These are phyloP conservation scores for Lypha dubia DNA, from an alignment of 2,888 invertebrate species.

Conservation along the genomic window DNA sequence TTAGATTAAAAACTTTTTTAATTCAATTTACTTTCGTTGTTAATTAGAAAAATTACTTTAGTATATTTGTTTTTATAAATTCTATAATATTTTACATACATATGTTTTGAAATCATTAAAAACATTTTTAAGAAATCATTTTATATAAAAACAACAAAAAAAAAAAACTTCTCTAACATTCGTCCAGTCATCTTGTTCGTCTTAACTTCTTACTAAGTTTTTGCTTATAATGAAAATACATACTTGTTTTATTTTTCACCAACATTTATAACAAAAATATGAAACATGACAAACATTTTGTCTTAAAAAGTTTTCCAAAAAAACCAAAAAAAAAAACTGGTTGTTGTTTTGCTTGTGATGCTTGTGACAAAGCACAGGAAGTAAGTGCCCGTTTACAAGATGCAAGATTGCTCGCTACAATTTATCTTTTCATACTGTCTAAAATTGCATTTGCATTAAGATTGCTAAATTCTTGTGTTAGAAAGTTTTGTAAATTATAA, in stretches of 20 bases:
- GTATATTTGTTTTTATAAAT: no score
- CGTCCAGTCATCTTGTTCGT: slow-evolving; percentile 8
- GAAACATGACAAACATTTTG: slow-evolving; percentile 70
- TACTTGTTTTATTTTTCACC: slow-evolving; percentile 17
- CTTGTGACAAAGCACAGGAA: slow-evolving; percentile 18
- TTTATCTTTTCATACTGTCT: no score
- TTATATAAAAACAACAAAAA: background rate
- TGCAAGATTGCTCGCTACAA: no score
- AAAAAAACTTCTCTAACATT: background rate
- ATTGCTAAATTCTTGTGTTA: no score
- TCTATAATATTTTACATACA: no score
- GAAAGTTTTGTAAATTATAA: no score
- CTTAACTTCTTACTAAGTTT: slow-evolving; percentile 37
- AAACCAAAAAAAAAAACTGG: background rate
- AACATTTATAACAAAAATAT: slow-evolving; percentile 65
- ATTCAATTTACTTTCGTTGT: no score
- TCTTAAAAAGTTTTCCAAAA: slow-evolving; percentile 44
- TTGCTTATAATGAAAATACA: slow-evolving; percentile 27
- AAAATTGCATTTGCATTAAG: no score
- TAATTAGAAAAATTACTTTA: slow-evolving; percentile 11
- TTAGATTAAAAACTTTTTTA: no score
- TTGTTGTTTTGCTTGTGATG: slow-evolving; percentile 34
- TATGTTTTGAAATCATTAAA: slow-evolving; percentile 31
- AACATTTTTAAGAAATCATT: slow-evolving; percentile 11
- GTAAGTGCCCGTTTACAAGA: no score